Evolutionary conservation across 2,888 invertebrate genomes (phyloP).

Genomic region (Gerris lacustris): DNA sequence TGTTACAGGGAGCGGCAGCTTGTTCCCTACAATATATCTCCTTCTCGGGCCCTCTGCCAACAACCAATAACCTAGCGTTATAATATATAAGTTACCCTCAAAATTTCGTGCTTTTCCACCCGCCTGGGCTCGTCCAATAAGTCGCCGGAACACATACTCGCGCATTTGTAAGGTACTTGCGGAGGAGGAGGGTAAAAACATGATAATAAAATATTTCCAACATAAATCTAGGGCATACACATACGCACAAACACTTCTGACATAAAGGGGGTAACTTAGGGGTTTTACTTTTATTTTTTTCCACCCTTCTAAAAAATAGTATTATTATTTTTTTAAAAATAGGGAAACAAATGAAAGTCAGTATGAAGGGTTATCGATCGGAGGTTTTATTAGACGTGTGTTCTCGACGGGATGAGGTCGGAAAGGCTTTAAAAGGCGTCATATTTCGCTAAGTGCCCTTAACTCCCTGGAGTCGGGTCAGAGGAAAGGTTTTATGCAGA

Average conservation of each 20-base stretch:
- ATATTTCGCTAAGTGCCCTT: neutral
- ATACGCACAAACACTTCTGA: neutral
- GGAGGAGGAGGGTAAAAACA: neutral
- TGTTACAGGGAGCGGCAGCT: neutral
- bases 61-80: neutral
- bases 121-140: neutral
- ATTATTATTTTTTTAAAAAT: too few relatives aligned
- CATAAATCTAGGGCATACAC: neutral
- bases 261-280: neutral
- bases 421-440: neutral
- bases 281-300: too few relatives aligned
- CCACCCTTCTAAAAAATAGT: too few relatives aligned
- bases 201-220: neutral
- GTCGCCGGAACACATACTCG: neutral
- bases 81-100: neutral
- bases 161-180: neutral
- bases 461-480: too few relatives aligned
- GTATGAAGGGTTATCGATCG: too few relatives aligned
- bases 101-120: neutral
- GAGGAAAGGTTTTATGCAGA: too few relatives aligned
- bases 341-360: too few relatives aligned
- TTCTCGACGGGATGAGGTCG: too few relatives aligned
- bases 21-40: conserved; percentile 1
- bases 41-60: neutral
- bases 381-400: too few relatives aligned